Base-by-base conservation (phyloP, 1,140 invertebrate species). In the Neodiprion pinetum region DNA sequence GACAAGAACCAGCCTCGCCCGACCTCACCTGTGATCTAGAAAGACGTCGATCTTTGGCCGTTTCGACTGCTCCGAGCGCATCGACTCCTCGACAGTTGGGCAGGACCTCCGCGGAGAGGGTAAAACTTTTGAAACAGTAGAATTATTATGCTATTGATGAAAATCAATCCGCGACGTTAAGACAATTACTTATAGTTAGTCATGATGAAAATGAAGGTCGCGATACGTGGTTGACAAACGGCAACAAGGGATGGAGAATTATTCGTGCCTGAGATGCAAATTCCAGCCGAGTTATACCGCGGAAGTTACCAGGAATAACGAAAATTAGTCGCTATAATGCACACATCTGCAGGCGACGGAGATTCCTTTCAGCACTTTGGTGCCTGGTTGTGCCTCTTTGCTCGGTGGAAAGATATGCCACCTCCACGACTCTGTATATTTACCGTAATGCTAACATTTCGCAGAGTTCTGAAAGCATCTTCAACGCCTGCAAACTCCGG, bases 321-420 rank as follows among this genome's bases (percentile, higher is more conserved):
- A 61, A 61, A 61, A 61, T 61, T 61, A 61, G 53, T 61, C 53
- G 53, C 53, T 61, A 61, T 17, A 61, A 61, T 61, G 53, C 53
- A 61, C 11, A 61, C 53, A 61, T 61, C 53, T 61, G 53, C 53
- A 61, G 53, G 53, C 53, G 53, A 61, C 53, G 53, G 53, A 61
- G 8, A 61, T 61, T 61, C 53, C 53, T 61, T 61, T 14, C 53
- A 61, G 53, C 53, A 17, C 53, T 61, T 61, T 61, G 53, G 53
- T 61, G 53, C 53, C 53, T 61, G 53, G 53, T 61, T 14, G 53
- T 61, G n/a, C 53, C 53, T 61, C 53, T 17, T 61, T 61, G 9
- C 53, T 14, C 53, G 11, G n/a, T 12, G 53, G n/a, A 61, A 61
- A 61, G 11, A 61, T n/a, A n/a, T 61, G n/a, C 53, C 53, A n/a